Conservation (phyloP, 2,888 invertebrate genomes). For the Leptodirus hochenwartii region DNA sequence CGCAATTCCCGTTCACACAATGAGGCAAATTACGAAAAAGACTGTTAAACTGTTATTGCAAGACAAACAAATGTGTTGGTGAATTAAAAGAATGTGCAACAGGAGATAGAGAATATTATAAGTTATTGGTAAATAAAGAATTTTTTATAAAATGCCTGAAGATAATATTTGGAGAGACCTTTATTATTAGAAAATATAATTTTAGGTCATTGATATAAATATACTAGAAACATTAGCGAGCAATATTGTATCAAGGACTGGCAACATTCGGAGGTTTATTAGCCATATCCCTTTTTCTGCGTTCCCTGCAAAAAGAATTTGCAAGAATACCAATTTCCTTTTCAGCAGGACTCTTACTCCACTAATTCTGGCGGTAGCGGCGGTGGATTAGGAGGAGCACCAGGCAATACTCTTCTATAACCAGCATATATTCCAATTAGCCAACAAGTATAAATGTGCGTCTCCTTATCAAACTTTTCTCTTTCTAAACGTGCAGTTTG, state of each 20-base stretch:
- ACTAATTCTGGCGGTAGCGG: constrained; percentile 11
- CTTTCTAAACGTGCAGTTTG: constrained; percentile 23
- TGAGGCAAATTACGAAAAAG: constrained; percentile 50
- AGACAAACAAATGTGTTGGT: constrained; percentile 57
- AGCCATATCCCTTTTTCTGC: too few species aligned
- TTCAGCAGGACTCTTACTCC: too few species aligned
- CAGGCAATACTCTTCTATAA: constrained; percentile 11
- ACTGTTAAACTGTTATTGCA: constrained; percentile 42
- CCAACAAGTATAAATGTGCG: constrained; percentile 21
- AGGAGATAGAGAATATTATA: background rate
- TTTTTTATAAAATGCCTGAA: background rate
- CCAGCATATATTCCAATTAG: constrained; percentile 20
- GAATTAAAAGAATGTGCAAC: constrained; percentile 14
- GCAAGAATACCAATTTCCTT: too few species aligned
- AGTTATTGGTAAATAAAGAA: constrained; percentile 1
- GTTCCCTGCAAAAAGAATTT: too few species aligned
- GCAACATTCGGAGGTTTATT: too few species aligned
- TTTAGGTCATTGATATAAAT: constrained; percentile 3
- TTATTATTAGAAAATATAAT: background rate
- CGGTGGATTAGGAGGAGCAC: constrained; percentile 15
- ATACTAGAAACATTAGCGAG: background rate
- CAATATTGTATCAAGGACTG: background rate
- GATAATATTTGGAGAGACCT: background rate
- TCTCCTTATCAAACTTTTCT: constrained; percentile 17
- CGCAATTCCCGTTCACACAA: constrained; percentile 55